phyloP scores from a whole-genome alignment of 2,888 invertebrate genomes.

The Zhuqinia jingwanae region DNA sequence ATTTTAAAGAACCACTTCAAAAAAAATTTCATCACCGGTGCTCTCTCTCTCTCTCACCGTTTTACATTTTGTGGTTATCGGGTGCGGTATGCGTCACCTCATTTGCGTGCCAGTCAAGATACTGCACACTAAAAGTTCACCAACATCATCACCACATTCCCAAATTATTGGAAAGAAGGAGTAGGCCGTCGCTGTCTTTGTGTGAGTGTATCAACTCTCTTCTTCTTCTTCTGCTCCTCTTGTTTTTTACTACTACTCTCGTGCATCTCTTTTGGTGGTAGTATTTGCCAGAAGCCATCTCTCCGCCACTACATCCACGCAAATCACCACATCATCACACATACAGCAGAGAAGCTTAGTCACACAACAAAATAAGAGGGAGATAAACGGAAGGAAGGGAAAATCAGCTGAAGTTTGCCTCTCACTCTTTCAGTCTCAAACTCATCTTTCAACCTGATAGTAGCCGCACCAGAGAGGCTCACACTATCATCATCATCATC shows the following conservation, averaged over 20 bases:
- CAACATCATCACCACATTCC: constrained; percentile 33
- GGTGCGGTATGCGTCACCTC: constrained; percentile 61
- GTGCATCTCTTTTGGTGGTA: constrained; percentile 5
- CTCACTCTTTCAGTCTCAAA: constrained; percentile 3
- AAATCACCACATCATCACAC: not conserved
- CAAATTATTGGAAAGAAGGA: constrained; percentile 36
- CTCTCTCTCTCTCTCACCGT: not conserved
- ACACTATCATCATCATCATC: constrained; percentile 8
- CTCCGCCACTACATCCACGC: too few species aligned
- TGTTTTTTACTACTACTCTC: constrained; percentile 32
- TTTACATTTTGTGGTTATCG: constrained; percentile 16
- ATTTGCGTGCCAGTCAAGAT: constrained; percentile 55
- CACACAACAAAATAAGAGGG: not conserved
- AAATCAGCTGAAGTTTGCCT: constrained; percentile 69
- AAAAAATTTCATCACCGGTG: constrained; percentile 30
- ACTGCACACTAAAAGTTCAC: constrained; percentile 30
- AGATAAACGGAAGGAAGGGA: constrained; percentile 49
- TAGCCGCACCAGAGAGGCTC: constrained; percentile 37
- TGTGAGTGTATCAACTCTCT: not conserved
- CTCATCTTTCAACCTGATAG: not conserved
- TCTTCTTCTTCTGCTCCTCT: not conserved
- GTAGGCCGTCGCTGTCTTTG: constrained; percentile 5
- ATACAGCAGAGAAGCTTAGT: too few species aligned
- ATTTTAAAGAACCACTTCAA: constrained; percentile 41
- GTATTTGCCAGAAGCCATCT: not conserved